Evolutionary conservation across 2,113 vertebrate species (phyloP).

Genomic region (Morone chrysops): DNA sequence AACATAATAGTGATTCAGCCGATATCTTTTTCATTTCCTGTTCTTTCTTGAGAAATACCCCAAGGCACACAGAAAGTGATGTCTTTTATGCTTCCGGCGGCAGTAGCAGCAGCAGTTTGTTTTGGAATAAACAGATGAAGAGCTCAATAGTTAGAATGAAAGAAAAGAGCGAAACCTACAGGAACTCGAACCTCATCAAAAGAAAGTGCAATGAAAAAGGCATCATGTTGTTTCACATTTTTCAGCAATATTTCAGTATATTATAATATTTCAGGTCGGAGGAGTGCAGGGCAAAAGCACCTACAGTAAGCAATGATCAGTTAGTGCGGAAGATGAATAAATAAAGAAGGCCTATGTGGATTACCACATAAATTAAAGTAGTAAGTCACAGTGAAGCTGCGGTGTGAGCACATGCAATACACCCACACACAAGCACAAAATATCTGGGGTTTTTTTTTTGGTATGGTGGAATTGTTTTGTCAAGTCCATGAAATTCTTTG

Average conservation of each 20-base stretch:
- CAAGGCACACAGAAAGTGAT: conserved; percentile 26
- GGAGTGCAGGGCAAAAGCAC: neutral
- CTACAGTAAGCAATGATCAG: neutral
- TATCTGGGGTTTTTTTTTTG: neutral
- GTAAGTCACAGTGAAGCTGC: conserved; percentile 37
- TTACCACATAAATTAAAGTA: conserved; percentile 44
- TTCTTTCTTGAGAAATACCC: conserved; percentile 40
- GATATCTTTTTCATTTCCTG: conserved; percentile 59
- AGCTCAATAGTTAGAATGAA: conserved; percentile 29
- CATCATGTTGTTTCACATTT: neutral
- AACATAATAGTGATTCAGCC: conserved; percentile 40
- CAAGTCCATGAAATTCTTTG: conserved; percentile 4
- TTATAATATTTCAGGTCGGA: no score
- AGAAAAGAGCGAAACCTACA: conserved; percentile 30
- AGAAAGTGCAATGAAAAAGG: neutral
- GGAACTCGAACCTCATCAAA: conserved; percentile 32
- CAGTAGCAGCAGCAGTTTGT: conserved; percentile 43
- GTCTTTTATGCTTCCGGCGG: conserved; percentile 21
- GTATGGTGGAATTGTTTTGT: conserved; percentile 8
- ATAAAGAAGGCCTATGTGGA: conserved; percentile 5
- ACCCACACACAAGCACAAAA: conserved; percentile 20
- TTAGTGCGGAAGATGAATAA: neutral
- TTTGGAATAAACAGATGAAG: conserved; percentile 53
- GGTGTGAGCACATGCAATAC: neutral
- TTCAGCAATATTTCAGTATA: conserved; percentile 8